Evolutionary conservation across 2,113 vertebrate species (phyloP).

Genomic region (Bostrychus sinensis): DNA sequence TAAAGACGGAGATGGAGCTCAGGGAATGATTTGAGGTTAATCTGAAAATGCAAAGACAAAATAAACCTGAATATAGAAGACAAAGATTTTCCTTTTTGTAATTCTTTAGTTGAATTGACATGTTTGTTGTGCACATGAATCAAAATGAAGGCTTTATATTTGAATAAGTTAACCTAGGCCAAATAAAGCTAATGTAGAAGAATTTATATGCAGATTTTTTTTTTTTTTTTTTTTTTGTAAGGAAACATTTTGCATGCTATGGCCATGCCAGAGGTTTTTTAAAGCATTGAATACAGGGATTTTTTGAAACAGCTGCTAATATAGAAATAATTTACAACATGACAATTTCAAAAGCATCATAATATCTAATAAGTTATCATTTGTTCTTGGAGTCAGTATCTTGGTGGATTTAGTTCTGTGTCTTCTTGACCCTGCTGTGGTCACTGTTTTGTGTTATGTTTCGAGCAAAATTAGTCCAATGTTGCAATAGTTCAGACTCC

Average conservation of each 20-base stretch:
- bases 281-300: no score
- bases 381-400: no score
- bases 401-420: no score
- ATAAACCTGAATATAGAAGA: constrained; percentile 10
- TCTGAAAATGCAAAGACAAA: constrained; percentile 45
- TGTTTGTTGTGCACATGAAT: background rate
- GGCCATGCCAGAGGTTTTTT: no score
- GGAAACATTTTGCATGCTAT: background rate
- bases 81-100: background rate
- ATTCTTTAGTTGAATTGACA: background rate
- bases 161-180: background rate
- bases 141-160: background rate
- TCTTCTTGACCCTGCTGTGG: no score
- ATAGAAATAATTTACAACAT: no score
- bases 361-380: no score
- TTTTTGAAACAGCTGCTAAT: no score
- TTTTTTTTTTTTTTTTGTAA: background rate
- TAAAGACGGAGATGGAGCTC: constrained; percentile 52
- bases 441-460: no score
- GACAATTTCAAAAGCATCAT: no score
- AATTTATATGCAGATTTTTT: background rate
- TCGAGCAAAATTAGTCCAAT: no score
- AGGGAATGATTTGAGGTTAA: constrained; percentile 35
- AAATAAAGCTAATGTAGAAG: background rate
- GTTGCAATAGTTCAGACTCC: no score